Conservation (phyloP, 2,888 invertebrate species). For the Cheilosia variabilis region DNA sequence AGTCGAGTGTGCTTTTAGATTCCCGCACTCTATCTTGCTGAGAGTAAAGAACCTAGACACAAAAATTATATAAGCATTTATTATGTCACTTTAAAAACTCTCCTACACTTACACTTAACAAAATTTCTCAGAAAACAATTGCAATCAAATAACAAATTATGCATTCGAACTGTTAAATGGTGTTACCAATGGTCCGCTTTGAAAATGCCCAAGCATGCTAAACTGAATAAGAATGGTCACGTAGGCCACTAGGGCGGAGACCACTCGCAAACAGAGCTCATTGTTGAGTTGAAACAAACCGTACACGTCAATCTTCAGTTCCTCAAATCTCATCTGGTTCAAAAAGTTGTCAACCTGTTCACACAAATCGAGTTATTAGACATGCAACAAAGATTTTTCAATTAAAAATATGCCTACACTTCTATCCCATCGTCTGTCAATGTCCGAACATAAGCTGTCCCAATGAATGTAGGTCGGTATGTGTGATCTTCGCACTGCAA, state of each 20-base stretch:
- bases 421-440: constrained; percentile 79
- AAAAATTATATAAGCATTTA: too few species aligned
- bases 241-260: constrained; percentile 24
- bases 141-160: too few species aligned
- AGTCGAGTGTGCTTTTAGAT: too few species aligned
- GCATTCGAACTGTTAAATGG: too few species aligned
- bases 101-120: too few species aligned
- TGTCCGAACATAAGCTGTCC: constrained; percentile 79
- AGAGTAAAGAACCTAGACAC: too few species aligned
- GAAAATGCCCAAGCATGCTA: constrained; percentile 25
- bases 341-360: constrained; percentile 46
- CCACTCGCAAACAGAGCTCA: constrained; percentile 8
- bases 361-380: background rate
- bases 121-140: too few species aligned
- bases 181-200: background rate
- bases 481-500: constrained; percentile 77
- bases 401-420: constrained; percentile 72
- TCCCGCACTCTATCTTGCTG: too few species aligned
- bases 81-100: too few species aligned
- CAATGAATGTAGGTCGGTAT: constrained; percentile 77
- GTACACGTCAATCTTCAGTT: constrained; percentile 25
- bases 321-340: constrained; percentile 20
- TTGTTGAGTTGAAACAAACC: constrained; percentile 49
- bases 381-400: constrained; percentile 72
- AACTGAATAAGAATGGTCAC: constrained; percentile 54